Evolutionary conservation across 2,797 vertebrate species (phyloP).

Genomic region (Petrocephalus sullivani): DNA sequence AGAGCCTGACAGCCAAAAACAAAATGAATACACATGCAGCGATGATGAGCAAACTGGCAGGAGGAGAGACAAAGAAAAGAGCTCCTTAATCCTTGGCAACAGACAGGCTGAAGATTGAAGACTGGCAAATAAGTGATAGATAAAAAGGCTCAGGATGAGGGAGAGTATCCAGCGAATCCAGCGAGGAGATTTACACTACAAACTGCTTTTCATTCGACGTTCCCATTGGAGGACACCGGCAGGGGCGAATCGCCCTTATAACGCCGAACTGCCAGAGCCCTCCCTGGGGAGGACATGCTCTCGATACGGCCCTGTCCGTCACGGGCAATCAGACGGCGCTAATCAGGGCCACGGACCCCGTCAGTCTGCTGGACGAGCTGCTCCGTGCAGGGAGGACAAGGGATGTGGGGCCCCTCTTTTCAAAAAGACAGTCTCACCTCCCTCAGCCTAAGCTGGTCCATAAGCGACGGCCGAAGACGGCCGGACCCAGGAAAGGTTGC

Average conservation of each 20-base stretch:
- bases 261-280: not conserved
- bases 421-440: not conserved
- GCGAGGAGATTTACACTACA: not conserved
- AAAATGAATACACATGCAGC: not conserved
- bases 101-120: not conserved
- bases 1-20: not conserved
- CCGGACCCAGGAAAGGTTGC: not conserved
- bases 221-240: not conserved
- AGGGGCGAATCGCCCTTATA: not conserved
- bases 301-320: not conserved
- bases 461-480: not conserved
- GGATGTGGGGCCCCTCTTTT: not conserved
- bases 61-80: not conserved
- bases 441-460: not conserved
- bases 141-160: not conserved
- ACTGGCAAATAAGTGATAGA: not conserved
- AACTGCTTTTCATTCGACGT: not conserved
- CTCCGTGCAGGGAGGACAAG: not conserved
- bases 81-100: constrained; percentile 1
- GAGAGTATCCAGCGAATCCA: not conserved
- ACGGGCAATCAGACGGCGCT: not conserved
- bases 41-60: not conserved
- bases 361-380: not conserved
- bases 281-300: not conserved
- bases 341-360: not conserved